Base-by-base conservation (phyloP, 2,888 invertebrate species). In the Cremastinae sp. region DNA sequence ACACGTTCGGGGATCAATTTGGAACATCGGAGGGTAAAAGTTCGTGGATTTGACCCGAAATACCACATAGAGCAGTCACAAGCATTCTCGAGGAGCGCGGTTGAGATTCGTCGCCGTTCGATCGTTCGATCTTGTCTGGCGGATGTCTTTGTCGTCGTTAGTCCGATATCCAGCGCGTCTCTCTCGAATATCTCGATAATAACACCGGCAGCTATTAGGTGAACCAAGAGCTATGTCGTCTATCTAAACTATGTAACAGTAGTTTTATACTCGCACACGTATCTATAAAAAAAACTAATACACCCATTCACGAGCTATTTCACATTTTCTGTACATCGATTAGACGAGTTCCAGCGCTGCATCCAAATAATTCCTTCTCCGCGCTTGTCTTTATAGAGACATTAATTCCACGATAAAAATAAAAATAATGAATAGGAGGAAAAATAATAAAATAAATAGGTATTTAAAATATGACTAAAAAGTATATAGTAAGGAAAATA, bases 131-230 rank as follows among this genome's bases (percentile, higher is more conserved):
- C 59, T 53, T 43, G 41, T 37, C 12, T 18, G 12, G 14, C 16
- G 53, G 61, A 53, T 47, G 51, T 58, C 59, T 35, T 14, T 55
- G 49, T 58, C 61, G 75, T 80, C 81, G 79, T 79, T 78, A 78
- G 66, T 73, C 28, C 53, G 64, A 68, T 45, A 72, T 78, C 80
- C 49, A 37, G 16, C 45, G 81, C 81, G 80, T 78, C 51, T 81
- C 80, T 80, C 82, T 80, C 85, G 80, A 86, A 86, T 86, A 83
- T 85, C 81, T 80, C 82, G 83, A 84, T 86, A 86, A 87, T 86
- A 80, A 81, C 79, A 79, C 61, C 73, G 72, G 71, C 69, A 82
- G 78, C 84, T 84, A 84, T 80, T 82, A 62, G 68, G 35, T 45
- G 20, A 66, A 39, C 65, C 53, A 9, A 12, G 18, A 56, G 22